A percentile compares a stretch with the other conserved stretches of the same genome.
phyloP scores from a whole-genome alignment of 2,888 invertebrate species.

The Meandrusa payeni region DNA sequence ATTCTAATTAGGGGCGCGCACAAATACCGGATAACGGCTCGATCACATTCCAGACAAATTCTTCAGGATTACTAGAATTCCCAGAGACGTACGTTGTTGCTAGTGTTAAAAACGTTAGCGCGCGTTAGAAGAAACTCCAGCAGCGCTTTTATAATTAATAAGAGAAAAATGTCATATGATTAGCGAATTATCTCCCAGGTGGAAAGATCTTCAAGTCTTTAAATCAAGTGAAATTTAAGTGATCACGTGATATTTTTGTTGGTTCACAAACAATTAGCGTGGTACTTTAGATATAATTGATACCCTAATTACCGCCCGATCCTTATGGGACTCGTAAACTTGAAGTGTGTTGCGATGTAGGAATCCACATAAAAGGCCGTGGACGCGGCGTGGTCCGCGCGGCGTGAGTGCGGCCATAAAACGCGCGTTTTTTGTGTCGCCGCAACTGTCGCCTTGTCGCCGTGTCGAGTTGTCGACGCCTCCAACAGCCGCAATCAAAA shows the following conservation, averaged over 20 bases:
- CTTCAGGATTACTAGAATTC: too few species aligned
- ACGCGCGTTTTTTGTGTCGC: constrained; percentile 69
- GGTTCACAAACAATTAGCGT: constrained; percentile 48
- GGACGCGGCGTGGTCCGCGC: constrained; percentile 37
- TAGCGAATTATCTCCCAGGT: too few species aligned
- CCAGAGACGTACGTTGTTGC: too few species aligned
- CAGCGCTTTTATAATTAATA: too few species aligned
- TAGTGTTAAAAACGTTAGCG: too few species aligned
- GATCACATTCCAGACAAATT: too few species aligned
- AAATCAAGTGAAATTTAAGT: too few species aligned
- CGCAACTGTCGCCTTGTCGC: constrained; percentile 74
- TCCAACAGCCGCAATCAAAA: constrained; percentile 78
- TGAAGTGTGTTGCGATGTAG: constrained; percentile 64
- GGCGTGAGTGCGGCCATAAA: constrained; percentile 64
- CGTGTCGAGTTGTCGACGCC: constrained; percentile 80
- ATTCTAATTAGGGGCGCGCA: too few species aligned
- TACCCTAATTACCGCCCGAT: constrained; percentile 52
- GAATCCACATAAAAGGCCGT: constrained; percentile 65
- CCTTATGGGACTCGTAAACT: constrained; percentile 64
- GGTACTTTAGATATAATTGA: constrained; percentile 61
- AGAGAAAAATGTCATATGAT: too few species aligned
- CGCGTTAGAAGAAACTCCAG: too few species aligned
- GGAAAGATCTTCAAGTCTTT: too few species aligned
- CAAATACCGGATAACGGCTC: too few species aligned
- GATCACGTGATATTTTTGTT: constrained; percentile 35